phyloP scores from a whole-genome alignment of 2,888 invertebrate genomes.

The Melangyna quadrimaculata region DNA sequence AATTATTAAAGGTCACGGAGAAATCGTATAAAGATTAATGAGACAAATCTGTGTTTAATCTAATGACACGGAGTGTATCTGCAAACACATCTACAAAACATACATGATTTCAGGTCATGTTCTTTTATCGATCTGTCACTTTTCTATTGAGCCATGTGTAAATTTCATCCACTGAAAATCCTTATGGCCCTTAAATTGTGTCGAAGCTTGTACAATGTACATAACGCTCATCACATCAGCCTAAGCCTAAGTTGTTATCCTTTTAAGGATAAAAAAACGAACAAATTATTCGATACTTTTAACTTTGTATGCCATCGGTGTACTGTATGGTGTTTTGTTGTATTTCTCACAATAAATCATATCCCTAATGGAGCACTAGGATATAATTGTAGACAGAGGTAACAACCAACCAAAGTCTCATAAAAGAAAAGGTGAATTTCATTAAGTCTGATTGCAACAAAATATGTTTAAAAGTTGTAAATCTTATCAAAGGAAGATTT shows the following conservation, averaged over 20 bases:
- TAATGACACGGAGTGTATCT: no score
- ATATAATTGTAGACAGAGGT: no score
- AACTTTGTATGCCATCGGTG: slow-evolving; percentile 38
- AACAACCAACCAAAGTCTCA: background rate
- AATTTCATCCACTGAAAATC: background rate
- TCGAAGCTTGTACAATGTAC: slow-evolving; percentile 13
- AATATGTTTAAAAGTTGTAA: no score
- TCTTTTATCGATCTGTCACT: background rate
- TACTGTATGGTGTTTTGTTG: no score
- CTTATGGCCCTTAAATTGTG: slow-evolving; percentile 9
- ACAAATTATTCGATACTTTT: slow-evolving; percentile 56
- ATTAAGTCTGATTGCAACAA: no score
- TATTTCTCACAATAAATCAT: slow-evolving; percentile 51
- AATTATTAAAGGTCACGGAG: no score
- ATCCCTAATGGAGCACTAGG: slow-evolving; percentile 43
- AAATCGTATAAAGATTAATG: no score
- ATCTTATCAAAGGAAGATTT: no score
- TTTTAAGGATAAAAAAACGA: background rate
- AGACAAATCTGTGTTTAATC: no score
- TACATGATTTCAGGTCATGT: no score
- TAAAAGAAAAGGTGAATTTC: background rate
- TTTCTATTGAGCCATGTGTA: background rate
- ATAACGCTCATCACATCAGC: background rate
- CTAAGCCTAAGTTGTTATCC: background rate
- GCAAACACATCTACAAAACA: no score